Conservation (phyloP, 2,888 invertebrate species). For the Barypeithes pellucidus region DNA sequence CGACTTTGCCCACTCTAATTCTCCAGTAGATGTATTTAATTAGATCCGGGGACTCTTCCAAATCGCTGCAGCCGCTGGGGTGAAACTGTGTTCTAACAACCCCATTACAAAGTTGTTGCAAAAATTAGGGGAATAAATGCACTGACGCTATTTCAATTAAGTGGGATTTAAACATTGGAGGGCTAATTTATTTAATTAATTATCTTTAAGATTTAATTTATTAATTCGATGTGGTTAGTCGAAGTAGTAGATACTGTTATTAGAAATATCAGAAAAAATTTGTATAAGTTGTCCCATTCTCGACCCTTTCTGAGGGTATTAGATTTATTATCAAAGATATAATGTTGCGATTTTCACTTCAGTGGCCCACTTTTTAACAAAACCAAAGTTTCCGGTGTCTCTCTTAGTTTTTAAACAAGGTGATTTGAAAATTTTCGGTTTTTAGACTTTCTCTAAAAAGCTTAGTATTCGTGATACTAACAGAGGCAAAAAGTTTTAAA, state of each 20-base stretch:
- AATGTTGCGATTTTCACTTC: no score
- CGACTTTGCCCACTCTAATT: conserved; percentile 58
- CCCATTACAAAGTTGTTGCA: conserved; percentile 60
- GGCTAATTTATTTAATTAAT: conserved; percentile 42
- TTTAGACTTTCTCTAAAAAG: no score
- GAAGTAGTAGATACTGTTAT: not conserved
- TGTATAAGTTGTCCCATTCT: no score
- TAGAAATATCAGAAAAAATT: no score
- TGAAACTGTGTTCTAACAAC: conserved; percentile 59
- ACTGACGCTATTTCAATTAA: conserved; percentile 59
- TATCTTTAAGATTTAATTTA: not conserved
- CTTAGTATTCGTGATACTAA: no score
- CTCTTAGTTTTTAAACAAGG: no score
- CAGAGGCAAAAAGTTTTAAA: no score
- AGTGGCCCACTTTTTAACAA: no score
- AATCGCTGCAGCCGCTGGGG: conserved; percentile 62
- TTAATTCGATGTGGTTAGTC: not conserved
- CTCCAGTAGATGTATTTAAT: conserved; percentile 66
- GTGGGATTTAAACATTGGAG: conserved; percentile 45
- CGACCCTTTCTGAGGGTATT: no score
- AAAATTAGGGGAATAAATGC: conserved; percentile 58
- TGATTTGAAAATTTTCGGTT: no score
- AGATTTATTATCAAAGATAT: no score
- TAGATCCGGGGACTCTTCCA: conserved; percentile 65
- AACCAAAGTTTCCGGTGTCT: no score